Percentiles rank a stretch among this genome's conserved stretches.
Conservation (phyloP, 2,113 vertebrate species). For the Rhabdornis inornatus region DNA sequence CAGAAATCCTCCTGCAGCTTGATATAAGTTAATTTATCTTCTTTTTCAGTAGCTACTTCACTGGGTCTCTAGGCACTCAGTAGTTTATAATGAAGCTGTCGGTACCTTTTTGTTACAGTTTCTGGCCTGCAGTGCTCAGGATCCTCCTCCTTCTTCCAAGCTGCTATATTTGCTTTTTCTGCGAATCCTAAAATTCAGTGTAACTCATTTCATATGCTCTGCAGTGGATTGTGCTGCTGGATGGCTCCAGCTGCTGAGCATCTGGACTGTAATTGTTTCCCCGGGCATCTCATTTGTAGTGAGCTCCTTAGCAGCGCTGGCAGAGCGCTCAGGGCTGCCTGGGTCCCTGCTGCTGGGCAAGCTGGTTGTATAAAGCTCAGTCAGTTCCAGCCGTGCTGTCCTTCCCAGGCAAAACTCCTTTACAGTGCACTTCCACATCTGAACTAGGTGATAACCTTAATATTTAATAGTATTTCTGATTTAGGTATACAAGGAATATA, state of each 20-base stretch:
- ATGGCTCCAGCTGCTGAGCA: conserved; percentile 20
- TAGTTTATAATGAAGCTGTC: background rate
- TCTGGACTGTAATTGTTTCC: conserved; percentile 22
- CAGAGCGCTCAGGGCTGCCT: background rate
- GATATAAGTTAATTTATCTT: background rate
- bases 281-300: background rate
- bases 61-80: background rate
- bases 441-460: background rate
- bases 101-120: background rate
- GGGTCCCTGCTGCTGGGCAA: background rate
- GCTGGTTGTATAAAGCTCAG: background rate
- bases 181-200: background rate
- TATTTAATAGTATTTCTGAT: background rate
- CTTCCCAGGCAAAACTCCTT: background rate
- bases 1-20: background rate
- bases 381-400: background rate
- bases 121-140: background rate
- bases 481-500: background rate
- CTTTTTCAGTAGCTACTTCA: background rate
- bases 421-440: background rate
- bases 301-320: background rate
- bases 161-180: background rate
- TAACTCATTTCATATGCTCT: background rate
- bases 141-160: background rate
- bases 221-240: background rate